Evolutionary conservation across 2,113 vertebrate species (phyloP).

Genomic region (Gymnobelideus leadbeateri): DNA sequence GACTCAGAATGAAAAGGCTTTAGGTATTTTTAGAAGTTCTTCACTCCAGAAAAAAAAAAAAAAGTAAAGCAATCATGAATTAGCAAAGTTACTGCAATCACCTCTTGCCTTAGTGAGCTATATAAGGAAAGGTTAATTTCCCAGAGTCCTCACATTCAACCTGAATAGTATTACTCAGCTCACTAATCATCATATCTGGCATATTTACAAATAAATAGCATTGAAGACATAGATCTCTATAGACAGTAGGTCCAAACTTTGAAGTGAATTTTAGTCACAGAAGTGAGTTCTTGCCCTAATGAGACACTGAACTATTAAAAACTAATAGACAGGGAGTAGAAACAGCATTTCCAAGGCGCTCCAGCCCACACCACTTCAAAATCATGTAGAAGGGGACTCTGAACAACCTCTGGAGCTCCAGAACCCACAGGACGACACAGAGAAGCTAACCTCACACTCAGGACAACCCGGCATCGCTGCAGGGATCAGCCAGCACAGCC

Average conservation of each 20-base stretch:
- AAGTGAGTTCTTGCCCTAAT: not conserved
- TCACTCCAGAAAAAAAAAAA: constrained; percentile 35
- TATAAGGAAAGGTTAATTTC: not conserved
- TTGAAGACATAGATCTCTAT: no score
- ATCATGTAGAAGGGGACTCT: no score
- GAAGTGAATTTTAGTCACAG: not conserved
- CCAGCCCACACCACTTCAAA: no score
- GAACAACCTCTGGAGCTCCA: no score
- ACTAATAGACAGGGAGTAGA: no score
- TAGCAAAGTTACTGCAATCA: not conserved
- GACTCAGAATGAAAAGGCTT: not conserved
- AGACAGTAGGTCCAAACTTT: not conserved
- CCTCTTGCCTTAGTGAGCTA: not conserved
- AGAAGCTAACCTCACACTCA: no score
- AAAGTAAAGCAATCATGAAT: not conserved
- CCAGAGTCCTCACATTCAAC: not conserved
- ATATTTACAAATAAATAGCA: not conserved
- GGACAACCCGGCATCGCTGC: no score
- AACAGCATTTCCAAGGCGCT: no score
- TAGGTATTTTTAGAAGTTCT: constrained; percentile 59
- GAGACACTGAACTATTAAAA: not conserved
- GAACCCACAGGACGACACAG: no score
- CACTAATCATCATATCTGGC: not conserved
- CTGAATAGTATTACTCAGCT: not conserved
- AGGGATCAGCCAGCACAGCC: no score